phyloP scores from a whole-genome alignment of 2,888 invertebrate genomes.

The Acanthosepion lycidas region DNA sequence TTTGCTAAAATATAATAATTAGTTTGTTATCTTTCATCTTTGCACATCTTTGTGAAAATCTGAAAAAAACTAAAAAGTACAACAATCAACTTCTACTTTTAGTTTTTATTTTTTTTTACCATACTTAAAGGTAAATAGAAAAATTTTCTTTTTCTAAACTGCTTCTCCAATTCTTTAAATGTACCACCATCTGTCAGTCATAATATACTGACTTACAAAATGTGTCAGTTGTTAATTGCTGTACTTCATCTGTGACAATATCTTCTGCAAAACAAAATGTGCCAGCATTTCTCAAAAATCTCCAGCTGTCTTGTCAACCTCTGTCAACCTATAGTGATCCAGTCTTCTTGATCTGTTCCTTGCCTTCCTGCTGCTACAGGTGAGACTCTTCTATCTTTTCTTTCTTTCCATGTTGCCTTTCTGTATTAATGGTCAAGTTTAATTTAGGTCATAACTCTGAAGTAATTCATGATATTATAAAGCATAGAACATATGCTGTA shows the following conservation, averaged over 20 bases:
- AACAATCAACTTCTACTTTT: background rate
- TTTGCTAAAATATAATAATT: background rate
- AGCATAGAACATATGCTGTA: background rate
- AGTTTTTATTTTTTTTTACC: background rate
- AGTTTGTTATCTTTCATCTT: background rate
- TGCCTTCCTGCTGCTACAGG: constrained; percentile 33
- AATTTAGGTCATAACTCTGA: background rate
- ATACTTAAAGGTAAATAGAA: background rate
- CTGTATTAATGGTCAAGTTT: background rate
- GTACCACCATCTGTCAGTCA: background rate
- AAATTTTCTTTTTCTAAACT: background rate
- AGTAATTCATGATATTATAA: background rate
- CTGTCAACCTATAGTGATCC: background rate
- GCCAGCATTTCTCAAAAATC: background rate
- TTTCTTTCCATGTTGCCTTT: background rate
- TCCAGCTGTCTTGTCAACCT: background rate
- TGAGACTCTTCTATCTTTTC: constrained; percentile 33
- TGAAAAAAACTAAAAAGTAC: background rate
- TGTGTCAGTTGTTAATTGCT: background rate
- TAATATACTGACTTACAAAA: background rate
- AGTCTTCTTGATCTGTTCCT: constrained; percentile 1
- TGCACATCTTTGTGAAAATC: background rate
- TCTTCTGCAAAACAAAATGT: background rate
- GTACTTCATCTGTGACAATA: background rate
- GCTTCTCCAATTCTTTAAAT: background rate